These are phyloP conservation scores for Calosoma granatense DNA, from an alignment of 1,140 invertebrate species.

Conservation along the genomic window DNA sequence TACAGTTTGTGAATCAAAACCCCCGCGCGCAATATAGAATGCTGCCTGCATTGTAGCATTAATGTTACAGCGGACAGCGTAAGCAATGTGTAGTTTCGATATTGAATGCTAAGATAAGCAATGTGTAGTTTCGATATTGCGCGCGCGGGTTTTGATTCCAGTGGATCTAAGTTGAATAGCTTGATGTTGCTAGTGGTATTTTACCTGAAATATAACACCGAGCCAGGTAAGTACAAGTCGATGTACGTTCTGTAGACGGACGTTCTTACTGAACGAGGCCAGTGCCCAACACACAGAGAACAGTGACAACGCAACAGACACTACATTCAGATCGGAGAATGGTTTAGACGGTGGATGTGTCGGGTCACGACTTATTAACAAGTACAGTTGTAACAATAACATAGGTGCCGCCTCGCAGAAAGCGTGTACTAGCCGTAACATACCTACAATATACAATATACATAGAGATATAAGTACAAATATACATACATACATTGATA, in stretches of 20 bases:
- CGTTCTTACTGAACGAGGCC: slow-evolving; percentile 82
- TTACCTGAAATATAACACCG: slow-evolving; percentile 70
- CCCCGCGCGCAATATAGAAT: no score
- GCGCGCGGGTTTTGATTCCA: no score
- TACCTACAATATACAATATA: slow-evolving; percentile 34
- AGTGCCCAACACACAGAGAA: slow-evolving; percentile 85
- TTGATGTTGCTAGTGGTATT: neutral
- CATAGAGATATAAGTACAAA: no score
- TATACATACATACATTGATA: neutral
- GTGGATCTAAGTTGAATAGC: neutral
- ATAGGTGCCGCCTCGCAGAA: slow-evolving; percentile 82
- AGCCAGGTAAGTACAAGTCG: slow-evolving; percentile 78
- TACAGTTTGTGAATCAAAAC: neutral
- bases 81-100: no score
- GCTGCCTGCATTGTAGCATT: no score
- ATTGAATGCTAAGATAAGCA: no score
- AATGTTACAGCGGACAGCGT: no score
- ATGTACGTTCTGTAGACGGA: slow-evolving; percentile 67
- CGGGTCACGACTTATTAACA: slow-evolving; percentile 47
- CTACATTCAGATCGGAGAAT: slow-evolving; percentile 64
- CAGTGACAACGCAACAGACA: slow-evolving; percentile 70
- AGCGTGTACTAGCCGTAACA: slow-evolving; percentile 74
- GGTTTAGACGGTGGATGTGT: slow-evolving; percentile 36
- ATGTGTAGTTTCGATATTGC: no score
- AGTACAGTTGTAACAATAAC: slow-evolving; percentile 71